Conservation (phyloP, 2,113 vertebrate genomes). For the Pelecanoides urinatrix region DNA sequence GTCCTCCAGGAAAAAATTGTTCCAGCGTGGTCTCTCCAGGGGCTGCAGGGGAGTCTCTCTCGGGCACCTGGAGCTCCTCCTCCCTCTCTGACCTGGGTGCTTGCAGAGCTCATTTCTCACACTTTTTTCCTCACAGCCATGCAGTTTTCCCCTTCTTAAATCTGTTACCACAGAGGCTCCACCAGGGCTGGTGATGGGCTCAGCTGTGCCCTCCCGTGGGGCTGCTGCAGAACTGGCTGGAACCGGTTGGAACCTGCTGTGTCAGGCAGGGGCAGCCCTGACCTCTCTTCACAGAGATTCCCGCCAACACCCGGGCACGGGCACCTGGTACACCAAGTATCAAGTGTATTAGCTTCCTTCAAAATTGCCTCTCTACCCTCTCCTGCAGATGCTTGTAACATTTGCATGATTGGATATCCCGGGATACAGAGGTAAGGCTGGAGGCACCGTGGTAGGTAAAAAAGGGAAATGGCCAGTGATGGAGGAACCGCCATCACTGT, state of each 20-base stretch:
- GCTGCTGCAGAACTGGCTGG: no score
- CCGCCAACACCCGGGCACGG: rapidly evolving
- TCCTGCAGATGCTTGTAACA: rapidly evolving
- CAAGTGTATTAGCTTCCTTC: neutral
- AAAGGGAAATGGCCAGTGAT: neutral
- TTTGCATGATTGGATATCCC: rapidly evolving
- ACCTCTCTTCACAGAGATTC: neutral
- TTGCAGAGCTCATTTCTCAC: rapidly evolving
- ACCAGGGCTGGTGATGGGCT: rapidly evolving
- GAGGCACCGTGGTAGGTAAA: rapidly evolving
- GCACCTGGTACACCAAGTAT: rapidly evolving
- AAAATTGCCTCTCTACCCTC: rapidly evolving
- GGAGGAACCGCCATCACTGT: rapidly evolving
- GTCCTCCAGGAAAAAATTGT: neutral
- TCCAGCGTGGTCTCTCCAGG: rapidly evolving
- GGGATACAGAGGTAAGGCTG: neutral
- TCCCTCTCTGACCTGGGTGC: neutral
- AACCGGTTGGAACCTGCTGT: rapidly evolving
- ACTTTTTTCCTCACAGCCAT: rapidly evolving
- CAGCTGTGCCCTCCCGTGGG: neutral
- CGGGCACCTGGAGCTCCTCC: rapidly evolving
- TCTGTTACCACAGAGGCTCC: neutral
- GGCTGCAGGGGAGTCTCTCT: neutral
- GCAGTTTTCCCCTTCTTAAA: neutral
- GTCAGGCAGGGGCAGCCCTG: neutral